Conservation (phyloP, 1,140 invertebrate species). For the Zaprionus nigranus region DNA sequence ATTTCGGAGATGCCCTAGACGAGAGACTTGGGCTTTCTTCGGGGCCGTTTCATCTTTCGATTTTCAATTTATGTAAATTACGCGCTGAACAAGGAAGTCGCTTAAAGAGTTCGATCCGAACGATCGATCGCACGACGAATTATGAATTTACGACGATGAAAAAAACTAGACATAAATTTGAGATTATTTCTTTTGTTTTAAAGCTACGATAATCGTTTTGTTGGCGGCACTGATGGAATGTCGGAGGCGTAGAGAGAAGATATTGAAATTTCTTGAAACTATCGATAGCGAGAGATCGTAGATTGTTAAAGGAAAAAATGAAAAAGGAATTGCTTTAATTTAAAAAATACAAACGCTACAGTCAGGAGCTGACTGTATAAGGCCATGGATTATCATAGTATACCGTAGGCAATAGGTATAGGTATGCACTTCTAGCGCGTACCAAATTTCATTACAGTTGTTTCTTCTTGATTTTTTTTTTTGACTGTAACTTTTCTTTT, state of each 20-base stretch:
- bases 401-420: too few species aligned
- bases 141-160: constrained; percentile 49
- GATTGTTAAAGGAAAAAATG: too few species aligned
- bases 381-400: too few species aligned
- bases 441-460: too few species aligned
- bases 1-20: constrained; percentile 2
- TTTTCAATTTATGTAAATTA: constrained; percentile 57
- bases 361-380: too few species aligned
- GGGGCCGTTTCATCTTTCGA: constrained; percentile 44
- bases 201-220: constrained; percentile 9
- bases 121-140: constrained; percentile 32
- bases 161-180: constrained; percentile 17
- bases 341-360: too few species aligned
- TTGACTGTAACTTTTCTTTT: too few species aligned
- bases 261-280: neutral
- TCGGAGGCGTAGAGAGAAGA: neutral
- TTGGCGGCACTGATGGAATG: neutral
- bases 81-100: constrained; percentile 46
- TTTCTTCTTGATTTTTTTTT: too few species aligned
- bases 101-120: constrained; percentile 30
- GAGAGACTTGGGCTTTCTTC: constrained; percentile 22
- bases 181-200: constrained; percentile 35
- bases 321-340: too few species aligned
- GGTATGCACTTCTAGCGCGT: too few species aligned
- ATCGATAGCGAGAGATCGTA: too few species aligned